Base-by-base conservation (phyloP, 2,113 vertebrate species). In the Cisticola juncidis region DNA sequence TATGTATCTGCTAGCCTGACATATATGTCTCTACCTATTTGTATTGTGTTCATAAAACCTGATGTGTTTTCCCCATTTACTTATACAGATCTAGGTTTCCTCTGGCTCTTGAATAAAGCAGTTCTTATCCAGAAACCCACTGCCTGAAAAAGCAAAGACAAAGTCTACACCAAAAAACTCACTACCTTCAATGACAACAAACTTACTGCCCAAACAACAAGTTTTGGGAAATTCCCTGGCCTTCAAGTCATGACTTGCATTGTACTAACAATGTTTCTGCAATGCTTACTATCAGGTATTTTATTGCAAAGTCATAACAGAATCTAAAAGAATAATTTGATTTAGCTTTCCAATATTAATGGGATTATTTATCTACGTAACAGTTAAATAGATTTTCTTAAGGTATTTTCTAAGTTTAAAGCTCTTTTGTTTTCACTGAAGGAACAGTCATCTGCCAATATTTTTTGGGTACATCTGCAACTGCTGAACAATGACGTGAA, bases 401-500 rank as follows among this genome's bases (percentile, higher is more conserved):
- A 94, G 38, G 81, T 94, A 69, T 76, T 92, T 96, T 74, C 77
- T 76, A 93, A 95, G 69, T 85, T 94, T 69, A 88, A 77, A 31
- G 65, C 77, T 97, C 92, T 97, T 95, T 97, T 97, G 97, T 96
- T 98, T 98, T 96, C 92, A 97, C 93, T 97, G 97, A 97, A 76
- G 66, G 76, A 95, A 91, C 22, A 80, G 53, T 89, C 73, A 95
- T 91, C 68, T 76, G 96, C 95, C 89, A 95, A 20, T 73, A 95
- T 93, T 97, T 97, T 96, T 96, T 96, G 96, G 88, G 94, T 96
- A 96, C 85, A 88, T 97, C 97, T 97, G 90, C 90, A 98, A 95
- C 86, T 95, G 92, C 72, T 95, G 86, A 97, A 96, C 92, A 98
- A 97, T 70, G 89, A 95, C 96, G 92, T 92, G 76, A 97, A 97